phyloP scores from a whole-genome alignment of 2,797 vertebrate species.

The Salarias fasciatus region DNA sequence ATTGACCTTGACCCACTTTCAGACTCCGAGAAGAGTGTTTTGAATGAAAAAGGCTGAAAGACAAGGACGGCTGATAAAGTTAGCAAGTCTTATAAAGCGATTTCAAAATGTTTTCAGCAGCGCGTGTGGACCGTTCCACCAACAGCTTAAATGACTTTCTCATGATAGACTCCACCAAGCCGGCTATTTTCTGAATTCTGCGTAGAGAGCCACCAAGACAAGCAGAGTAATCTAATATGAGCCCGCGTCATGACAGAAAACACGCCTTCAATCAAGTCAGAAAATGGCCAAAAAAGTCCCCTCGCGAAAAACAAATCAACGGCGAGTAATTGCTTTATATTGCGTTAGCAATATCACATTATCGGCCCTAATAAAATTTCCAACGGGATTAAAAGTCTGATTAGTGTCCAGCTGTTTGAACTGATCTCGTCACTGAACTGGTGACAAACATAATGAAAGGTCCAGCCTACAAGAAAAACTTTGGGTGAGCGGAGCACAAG shows the following conservation, averaged over 20 bases:
- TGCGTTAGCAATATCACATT: conserved; percentile 82
- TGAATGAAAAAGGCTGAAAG: conserved; percentile 46
- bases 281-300: conserved; percentile 59
- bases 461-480: conserved; percentile 4
- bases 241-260: conserved; percentile 60
- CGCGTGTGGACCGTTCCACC: conserved; percentile 14
- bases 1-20: conserved; percentile 70
- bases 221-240: conserved; percentile 60
- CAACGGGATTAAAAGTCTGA: conserved; percentile 76
- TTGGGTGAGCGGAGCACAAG: conserved; percentile 55
- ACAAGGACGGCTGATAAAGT: conserved; percentile 40
- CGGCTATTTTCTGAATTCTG: conserved; percentile 34
- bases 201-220: conserved; percentile 29
- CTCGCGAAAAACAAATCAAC: conserved; percentile 75
- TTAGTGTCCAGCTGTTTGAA: conserved; percentile 76
- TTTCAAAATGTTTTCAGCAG: conserved; percentile 58
- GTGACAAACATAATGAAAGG: conserved; percentile 34
- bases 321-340: conserved; percentile 76
- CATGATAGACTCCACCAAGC: conserved; percentile 49
- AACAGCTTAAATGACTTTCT: conserved; percentile 55
- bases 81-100: conserved; percentile 43
- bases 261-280: conserved; percentile 47
- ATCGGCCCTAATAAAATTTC: conserved; percentile 79
- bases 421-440: conserved; percentile 53
- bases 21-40: conserved; percentile 42